Evolutionary conservation across 2,888 invertebrate species (phyloP), one percentile per base, ranked within the genome.

Genomic region (Euzetes globulus): DNA sequence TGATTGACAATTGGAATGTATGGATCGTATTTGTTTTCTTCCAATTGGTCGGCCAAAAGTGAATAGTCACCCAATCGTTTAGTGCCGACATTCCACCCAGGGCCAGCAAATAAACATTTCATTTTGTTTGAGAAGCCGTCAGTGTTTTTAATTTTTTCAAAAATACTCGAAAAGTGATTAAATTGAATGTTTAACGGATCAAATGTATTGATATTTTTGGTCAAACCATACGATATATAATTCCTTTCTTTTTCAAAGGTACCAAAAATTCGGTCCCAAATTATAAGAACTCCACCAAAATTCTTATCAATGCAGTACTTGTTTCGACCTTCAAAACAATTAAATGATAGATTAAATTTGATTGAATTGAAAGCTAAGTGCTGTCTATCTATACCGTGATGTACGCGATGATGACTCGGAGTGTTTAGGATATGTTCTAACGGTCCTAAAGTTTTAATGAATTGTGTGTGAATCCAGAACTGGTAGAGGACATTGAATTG

Each of bases 381-480:
- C 9, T 60, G 68, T n/a, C 15, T 6, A 63, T n/a, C 7, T 19
- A 37, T 77, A 72, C 85, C 85, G 79, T 85, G 85, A 78, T 86
- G 86, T 0, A 85, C 85, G 79, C 94, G 86, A 81, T 95, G 95
- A 81, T 94, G 93, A 78, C 91, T 91, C 0, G 95, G 93, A 0
- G 94, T 92, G 80, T 93, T 93, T 76, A 95, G 87, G 75, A 95
- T 84, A 81, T 88, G 90, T 81, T 95, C 94, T 71, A 95, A 82
- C 0, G 92, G 92, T 0, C 94, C 94, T 4, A 94, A 84, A 72
- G 87, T 88, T n/a, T 87, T 87, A 79, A 94, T 87, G 0, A 91
- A 86, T 80, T 92, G 89, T 0, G 94, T 94, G 82, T 95, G 95
- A 78, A 94, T 91, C 92, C 94, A 94, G 82, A 94, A 91, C 86